Conservation (phyloP, 2,113 vertebrate genomes). For the Pterocles burchelli region DNA sequence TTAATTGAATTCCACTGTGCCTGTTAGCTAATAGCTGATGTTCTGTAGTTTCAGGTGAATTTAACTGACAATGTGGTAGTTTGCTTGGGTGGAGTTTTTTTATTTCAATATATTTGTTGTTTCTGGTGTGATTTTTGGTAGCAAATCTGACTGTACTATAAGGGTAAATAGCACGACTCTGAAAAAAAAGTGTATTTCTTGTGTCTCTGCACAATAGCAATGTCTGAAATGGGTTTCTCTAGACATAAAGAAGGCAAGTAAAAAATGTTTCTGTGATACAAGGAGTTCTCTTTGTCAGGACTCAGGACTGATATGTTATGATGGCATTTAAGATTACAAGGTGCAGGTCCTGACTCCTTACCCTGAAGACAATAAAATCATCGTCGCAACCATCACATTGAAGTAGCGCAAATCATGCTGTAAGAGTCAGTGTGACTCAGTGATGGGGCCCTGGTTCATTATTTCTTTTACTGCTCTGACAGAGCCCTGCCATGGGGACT, state of each 20-base stretch:
- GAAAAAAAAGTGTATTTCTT: not conserved
- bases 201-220: not conserved
- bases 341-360: not conserved
- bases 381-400: not conserved
- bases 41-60: not conserved
- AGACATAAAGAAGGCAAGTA: not conserved
- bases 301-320: not conserved
- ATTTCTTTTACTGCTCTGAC: not conserved
- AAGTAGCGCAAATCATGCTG: conserved; percentile 1
- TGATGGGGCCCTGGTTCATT: not conserved
- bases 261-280: not conserved
- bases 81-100: not conserved
- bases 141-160: not conserved
- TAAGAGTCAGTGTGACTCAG: not conserved
- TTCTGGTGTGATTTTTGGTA: not conserved
- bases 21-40: not conserved
- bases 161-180: not conserved
- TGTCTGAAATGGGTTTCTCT: not conserved
- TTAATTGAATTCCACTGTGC: not conserved
- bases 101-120: not conserved
- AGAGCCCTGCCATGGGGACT: conserved; percentile 33
- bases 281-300: not conserved
- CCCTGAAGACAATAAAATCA: not conserved
- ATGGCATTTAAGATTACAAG: not conserved
- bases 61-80: not conserved